Percentiles rank a stretch among this genome's conserved stretches.
Evolutionary conservation across 2,797 vertebrate species (phyloP).

Genomic region (Merluccius polli): DNA sequence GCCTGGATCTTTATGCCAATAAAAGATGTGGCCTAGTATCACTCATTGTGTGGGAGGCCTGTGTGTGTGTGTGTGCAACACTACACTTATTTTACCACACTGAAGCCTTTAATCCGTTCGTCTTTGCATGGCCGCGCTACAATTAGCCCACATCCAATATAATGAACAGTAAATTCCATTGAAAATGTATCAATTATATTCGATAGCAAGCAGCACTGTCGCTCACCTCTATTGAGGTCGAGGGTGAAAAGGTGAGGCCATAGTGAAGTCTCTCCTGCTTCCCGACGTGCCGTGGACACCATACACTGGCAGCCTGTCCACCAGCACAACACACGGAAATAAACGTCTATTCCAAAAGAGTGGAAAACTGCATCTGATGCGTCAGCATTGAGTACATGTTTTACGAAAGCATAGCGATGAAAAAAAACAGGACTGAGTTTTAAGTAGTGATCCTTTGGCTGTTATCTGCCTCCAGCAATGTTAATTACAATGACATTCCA

Average conservation of each 20-base stretch:
- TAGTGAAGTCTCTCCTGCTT: constrained; percentile 5
- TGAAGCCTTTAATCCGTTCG: not conserved
- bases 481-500: not conserved
- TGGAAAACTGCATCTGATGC: constrained; percentile 7
- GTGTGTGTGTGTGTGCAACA: constrained; percentile 3
- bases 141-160: not conserved
- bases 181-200: not conserved
- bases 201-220: constrained; percentile 24
- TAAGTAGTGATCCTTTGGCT: too few species aligned
- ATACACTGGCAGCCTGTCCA: constrained; percentile 16
- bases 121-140: not conserved
- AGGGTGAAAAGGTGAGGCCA: constrained; percentile 24
- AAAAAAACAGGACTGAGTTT: not conserved
- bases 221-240: constrained; percentile 20
- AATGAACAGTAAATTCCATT: not conserved
- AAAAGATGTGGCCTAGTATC: not conserved
- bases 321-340: constrained; percentile 2
- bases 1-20: not conserved
- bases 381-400: not conserved
- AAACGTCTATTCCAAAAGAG: constrained; percentile 5
- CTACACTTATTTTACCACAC: not conserved
- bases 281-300: constrained; percentile 20
- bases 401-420: not conserved
- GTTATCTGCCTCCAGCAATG: too few species aligned
- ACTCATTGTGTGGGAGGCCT: constrained; percentile 1